These are phyloP conservation scores for Popillia japonica DNA, from an alignment of 1,140 invertebrate species.

Conservation along the genomic window DNA sequence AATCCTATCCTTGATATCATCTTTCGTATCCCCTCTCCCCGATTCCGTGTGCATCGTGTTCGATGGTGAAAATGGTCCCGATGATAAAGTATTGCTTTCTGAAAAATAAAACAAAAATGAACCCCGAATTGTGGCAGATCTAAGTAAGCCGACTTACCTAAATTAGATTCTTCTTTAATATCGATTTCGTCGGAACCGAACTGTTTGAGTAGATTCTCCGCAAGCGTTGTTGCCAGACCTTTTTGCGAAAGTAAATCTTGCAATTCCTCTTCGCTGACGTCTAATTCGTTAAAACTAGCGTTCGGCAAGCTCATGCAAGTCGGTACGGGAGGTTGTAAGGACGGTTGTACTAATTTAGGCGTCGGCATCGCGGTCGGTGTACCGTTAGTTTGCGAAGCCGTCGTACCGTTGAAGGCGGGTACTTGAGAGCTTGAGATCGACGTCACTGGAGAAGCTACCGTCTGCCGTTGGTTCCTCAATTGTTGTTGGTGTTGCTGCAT, in stretches of 20 bases:
- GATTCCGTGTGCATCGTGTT: constrained; percentile 56
- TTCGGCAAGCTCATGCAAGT: constrained; percentile 48
- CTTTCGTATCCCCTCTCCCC: constrained; percentile 40
- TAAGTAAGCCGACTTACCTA: too few species aligned
- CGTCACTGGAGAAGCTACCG: constrained; percentile 55
- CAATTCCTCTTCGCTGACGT: constrained; percentile 74
- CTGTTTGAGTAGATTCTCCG: constrained; percentile 85
- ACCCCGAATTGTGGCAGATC: too few species aligned
- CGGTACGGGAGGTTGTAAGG: constrained; percentile 44
- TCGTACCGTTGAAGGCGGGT: constrained; percentile 26
- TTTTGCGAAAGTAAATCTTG: constrained; percentile 76
- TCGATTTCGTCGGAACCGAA: constrained; percentile 76
- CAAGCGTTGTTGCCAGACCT: constrained; percentile 79
- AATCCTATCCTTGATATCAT: constrained; percentile 43
- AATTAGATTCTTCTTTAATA: constrained; percentile 69
- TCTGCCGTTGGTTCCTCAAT: constrained; percentile 65
- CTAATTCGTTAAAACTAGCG: constrained; percentile 58
- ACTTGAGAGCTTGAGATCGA: background rate
- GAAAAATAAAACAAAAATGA: constrained; percentile 22
- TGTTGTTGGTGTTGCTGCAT: constrained; percentile 80
- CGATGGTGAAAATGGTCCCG: constrained; percentile 67
- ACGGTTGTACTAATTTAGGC: constrained; percentile 52
- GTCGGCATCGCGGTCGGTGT: constrained; percentile 3
- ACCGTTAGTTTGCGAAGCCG: constrained; percentile 17
- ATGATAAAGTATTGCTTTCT: constrained; percentile 61